phyloP scores from a whole-genome alignment of 2,797 vertebrate species.

The Pseudochromis fuscus region DNA sequence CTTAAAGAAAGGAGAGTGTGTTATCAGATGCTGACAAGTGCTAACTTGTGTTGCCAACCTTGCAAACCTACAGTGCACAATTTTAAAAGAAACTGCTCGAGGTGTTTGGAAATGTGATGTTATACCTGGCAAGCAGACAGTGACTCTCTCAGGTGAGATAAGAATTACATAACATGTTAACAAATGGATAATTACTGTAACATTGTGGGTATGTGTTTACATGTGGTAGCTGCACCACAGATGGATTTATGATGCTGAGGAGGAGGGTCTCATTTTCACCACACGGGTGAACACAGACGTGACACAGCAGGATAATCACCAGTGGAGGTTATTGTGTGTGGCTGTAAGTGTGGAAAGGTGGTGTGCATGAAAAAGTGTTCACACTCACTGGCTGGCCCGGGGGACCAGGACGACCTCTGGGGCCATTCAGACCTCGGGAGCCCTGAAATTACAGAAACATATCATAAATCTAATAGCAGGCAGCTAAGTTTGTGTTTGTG shows the following conservation, averaged over 20 bases:
- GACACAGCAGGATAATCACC: conserved; percentile 1
- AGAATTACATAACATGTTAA: conserved; percentile 52
- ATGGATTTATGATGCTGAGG: conserved; percentile 7
- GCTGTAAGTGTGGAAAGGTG: neutral
- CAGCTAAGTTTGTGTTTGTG: too few relatives aligned
- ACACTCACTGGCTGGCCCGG: conserved; percentile 90
- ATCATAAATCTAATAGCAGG: too few relatives aligned
- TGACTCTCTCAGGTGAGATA: conserved; percentile 38
- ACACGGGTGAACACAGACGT: neutral
- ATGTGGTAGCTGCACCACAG: neutral
- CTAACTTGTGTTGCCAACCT: conserved; percentile 21
- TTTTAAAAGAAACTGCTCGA: conserved; percentile 23
- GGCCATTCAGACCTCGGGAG: conserved; percentile 89
- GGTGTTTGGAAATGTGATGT: conserved; percentile 23
- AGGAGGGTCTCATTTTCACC: neutral
- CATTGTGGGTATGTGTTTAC: conserved; percentile 10
- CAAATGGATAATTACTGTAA: conserved; percentile 31
- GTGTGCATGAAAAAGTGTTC: conserved; percentile 8
- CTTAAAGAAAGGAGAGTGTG: conserved; percentile 17
- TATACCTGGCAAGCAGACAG: conserved; percentile 35
- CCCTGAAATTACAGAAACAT: conserved; percentile 86
- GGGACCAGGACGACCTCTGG: conserved; percentile 89
- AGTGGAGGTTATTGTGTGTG: neutral
- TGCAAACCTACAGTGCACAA: conserved; percentile 26
- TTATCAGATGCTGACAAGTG: conserved; percentile 13